Conservation (phyloP, 2,888 invertebrate species). For the Taenaris catops region DNA sequence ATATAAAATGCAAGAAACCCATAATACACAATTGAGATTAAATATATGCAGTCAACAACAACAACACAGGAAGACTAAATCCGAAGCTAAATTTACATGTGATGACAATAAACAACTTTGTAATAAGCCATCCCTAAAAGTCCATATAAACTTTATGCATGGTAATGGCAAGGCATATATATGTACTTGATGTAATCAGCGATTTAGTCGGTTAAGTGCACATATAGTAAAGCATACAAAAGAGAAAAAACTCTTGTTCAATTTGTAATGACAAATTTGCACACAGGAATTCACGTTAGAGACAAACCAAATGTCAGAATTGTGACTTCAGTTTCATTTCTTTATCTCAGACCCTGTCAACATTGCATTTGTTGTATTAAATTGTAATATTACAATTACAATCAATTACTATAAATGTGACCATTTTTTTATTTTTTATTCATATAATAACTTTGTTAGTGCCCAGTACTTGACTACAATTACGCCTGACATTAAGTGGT, state of each 20-base stretch:
- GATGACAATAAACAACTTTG: constrained; percentile 2
- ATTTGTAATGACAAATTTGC: constrained; percentile 1
- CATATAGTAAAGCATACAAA: background rate
- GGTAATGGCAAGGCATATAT: background rate
- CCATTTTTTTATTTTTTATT: too few relatives aligned
- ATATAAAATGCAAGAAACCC: background rate
- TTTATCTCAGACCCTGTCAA: too few relatives aligned
- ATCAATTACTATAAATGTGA: too few relatives aligned
- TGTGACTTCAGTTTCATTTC: too few relatives aligned
- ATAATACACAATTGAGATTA: background rate
- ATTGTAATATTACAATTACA: too few relatives aligned
- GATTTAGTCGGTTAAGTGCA: background rate
- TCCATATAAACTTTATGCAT: background rate
- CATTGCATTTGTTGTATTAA: too few relatives aligned
- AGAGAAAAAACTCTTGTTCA: background rate
- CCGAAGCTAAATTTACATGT: background rate
- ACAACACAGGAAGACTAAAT: background rate
- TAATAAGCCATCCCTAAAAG: background rate
- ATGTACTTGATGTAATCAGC: background rate
- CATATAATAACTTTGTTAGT: too few relatives aligned
- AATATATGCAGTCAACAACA: constrained; percentile 1
- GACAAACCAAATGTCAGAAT: too few relatives aligned
- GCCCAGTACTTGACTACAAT: too few relatives aligned
- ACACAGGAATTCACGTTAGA: too few relatives aligned
- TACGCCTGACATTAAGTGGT: too few relatives aligned